These are phyloP conservation scores for Psophia crepitans DNA, from an alignment of 2,113 vertebrate species.

Conservation along the genomic window DNA sequence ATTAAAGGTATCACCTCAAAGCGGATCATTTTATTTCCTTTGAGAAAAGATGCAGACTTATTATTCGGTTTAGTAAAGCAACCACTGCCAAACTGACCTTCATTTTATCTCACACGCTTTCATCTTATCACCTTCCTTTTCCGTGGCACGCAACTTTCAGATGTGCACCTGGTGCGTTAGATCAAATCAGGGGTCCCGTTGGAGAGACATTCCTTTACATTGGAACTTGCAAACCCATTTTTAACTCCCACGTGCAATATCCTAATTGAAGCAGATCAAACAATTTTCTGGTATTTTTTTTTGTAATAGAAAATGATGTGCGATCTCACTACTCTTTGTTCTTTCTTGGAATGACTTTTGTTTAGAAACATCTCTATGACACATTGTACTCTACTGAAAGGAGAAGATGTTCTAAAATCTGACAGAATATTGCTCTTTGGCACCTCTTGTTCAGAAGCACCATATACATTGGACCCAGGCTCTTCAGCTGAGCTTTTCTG, in stretches of 20 bases:
- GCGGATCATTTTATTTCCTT: conserved; percentile 42
- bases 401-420: neutral
- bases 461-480: neutral
- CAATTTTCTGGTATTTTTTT: neutral
- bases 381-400: neutral
- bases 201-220: conserved; percentile 9
- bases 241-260: neutral
- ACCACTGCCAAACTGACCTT: conserved; percentile 59
- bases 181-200: conserved; percentile 34
- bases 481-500: neutral
- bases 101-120: conserved; percentile 44
- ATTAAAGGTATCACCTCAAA: conserved; percentile 43
- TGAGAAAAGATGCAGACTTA: conserved; percentile 15
- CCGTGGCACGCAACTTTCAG: neutral
- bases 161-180: neutral
- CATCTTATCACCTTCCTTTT: conserved; percentile 39
- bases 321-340: neutral
- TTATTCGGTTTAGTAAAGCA: conserved; percentile 32
- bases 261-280: conserved; percentile 1
- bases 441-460: neutral
- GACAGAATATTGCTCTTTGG: neutral
- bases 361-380: neutral
- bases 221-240: conserved; percentile 28
- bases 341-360: neutral
- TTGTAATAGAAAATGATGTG: neutral